Evolutionary conservation across 2,888 invertebrate species (phyloP).

Genomic region (Nephrotoma appendiculata): DNA sequence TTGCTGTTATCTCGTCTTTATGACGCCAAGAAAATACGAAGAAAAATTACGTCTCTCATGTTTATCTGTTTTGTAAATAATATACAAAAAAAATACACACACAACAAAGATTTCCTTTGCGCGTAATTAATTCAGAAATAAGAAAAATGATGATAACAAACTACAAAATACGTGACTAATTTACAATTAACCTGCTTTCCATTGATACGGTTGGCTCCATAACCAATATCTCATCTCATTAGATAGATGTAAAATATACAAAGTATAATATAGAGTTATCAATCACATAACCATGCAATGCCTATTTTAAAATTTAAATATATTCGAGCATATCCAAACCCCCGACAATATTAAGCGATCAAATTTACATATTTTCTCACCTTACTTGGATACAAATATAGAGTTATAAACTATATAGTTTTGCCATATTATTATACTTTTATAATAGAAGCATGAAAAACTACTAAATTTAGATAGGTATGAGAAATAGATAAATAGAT

Average conservation of each 20-base stretch:
- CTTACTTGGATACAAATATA: neutral
- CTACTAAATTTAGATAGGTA: neutral
- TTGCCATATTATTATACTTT: neutral
- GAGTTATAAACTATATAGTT: neutral
- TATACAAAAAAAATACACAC: neutral
- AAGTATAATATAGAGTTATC: neutral
- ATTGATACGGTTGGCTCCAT: neutral
- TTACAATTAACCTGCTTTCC: neutral
- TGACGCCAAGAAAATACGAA: neutral
- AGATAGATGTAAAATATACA: neutral
- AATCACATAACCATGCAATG: neutral
- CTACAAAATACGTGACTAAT: neutral
- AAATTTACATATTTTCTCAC: neutral
- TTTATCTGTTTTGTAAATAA: neutral
- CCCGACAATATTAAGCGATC: neutral
- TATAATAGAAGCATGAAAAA: neutral
- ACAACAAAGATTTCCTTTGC: neutral
- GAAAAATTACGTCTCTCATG: neutral
- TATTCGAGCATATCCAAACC: neutral
- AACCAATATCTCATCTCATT: neutral
- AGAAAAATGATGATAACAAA: neutral
- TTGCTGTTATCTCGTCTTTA: neutral
- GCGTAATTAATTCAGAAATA: neutral
- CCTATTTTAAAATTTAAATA: neutral
- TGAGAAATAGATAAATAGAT: neutral